Evolutionary conservation across 2,113 vertebrate species (phyloP).

Genomic region (Calypte anna): DNA sequence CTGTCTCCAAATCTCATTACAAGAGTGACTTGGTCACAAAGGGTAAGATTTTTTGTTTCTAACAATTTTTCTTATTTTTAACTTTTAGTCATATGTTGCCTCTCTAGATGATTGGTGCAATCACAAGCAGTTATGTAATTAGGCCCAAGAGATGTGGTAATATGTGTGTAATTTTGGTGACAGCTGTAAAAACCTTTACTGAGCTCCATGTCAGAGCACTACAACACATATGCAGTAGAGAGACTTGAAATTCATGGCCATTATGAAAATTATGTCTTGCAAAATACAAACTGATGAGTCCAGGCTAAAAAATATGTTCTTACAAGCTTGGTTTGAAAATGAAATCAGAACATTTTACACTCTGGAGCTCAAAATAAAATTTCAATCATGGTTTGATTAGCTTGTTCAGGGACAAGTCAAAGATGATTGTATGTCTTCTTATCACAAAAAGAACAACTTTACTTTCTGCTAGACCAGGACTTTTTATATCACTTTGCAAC

Average conservation of each 20-base stretch:
- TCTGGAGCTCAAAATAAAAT: constrained; percentile 5
- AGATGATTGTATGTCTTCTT: neutral
- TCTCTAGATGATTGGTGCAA: neutral
- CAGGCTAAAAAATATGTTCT: neutral
- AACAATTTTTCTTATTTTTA: neutral
- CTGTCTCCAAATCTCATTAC: neutral
- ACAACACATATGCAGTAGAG: neutral
- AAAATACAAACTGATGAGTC: constrained; percentile 29
- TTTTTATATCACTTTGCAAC: neutral
- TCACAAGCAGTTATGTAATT: constrained; percentile 36
- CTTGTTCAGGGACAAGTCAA: neutral
- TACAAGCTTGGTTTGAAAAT: neutral
- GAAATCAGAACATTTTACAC: neutral
- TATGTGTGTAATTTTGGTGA: constrained; percentile 5
- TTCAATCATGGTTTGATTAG: neutral
- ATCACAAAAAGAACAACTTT: neutral
- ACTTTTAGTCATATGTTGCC: neutral
- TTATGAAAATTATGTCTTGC: neutral
- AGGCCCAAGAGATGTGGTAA: neutral
- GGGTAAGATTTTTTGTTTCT: neutral
- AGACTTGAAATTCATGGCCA: neutral
- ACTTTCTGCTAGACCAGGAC: neutral
- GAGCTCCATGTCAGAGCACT: neutral
- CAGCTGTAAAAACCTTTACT: constrained; percentile 21
- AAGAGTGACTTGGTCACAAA: neutral